These are phyloP conservation scores for Spatula versicolor DNA, from an alignment of 2,797 vertebrate genomes.

Conservation along the genomic window DNA sequence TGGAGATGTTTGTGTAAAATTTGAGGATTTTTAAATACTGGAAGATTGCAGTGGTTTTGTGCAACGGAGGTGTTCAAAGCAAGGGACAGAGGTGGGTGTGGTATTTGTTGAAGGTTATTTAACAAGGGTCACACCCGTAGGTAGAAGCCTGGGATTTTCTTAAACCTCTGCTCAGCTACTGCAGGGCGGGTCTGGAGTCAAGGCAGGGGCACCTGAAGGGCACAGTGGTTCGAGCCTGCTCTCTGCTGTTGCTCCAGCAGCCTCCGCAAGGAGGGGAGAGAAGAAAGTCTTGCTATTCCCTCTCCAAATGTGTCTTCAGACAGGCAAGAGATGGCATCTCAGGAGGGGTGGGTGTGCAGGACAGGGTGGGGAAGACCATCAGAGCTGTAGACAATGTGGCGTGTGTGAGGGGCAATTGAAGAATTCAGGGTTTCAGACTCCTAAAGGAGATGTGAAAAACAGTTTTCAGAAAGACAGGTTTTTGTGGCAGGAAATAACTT, in stretches of 20 bases:
- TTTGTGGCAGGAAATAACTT: not conserved
- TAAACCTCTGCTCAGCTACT: not conserved
- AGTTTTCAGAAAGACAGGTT: not conserved
- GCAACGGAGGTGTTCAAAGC: not conserved
- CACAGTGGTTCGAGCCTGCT: accelerated
- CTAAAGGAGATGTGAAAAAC: not conserved
- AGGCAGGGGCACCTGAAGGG: not conserved
- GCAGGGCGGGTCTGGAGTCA: not conserved
- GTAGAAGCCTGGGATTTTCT: not conserved
- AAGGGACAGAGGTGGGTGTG: not conserved
- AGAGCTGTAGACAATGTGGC: not conserved
- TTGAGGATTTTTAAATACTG: not conserved
- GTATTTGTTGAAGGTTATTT: not conserved
- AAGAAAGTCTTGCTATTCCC: accelerated
- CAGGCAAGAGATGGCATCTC: not conserved
- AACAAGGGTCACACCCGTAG: not conserved
- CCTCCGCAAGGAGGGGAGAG: not conserved
- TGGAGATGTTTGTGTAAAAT: not conserved
- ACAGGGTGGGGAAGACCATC: accelerated
- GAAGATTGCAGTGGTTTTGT: not conserved
- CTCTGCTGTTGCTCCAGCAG: not conserved
- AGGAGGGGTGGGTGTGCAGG: not conserved
- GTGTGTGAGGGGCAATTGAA: not conserved
- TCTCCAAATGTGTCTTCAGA: not conserved
- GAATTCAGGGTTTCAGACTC: not conserved